Percentiles rank a stretch among this genome's conserved stretches.
Evolutionary conservation across 23 tunicate species (phyloP).

Genomic region (Halocynthia roretzi): DNA sequence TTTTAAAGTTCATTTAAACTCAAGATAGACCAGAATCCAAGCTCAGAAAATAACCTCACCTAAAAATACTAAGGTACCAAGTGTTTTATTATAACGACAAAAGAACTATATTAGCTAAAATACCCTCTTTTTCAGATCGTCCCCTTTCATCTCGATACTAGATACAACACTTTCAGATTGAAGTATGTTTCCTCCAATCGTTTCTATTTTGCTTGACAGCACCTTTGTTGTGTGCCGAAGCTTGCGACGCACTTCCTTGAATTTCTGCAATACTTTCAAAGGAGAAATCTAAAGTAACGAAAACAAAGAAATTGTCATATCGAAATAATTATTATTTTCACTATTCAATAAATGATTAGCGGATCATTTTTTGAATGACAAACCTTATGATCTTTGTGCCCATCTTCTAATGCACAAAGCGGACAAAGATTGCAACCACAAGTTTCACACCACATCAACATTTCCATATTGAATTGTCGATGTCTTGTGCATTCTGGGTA

Average conservation of each 20-base stretch:
- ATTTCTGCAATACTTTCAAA: constrained; percentile 37
- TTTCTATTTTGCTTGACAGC: constrained; percentile 49
- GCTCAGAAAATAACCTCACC: not conserved
- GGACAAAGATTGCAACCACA: constrained; percentile 60
- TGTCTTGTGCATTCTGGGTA: constrained; percentile 53
- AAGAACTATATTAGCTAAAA: not conserved
- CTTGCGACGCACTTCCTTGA: constrained; percentile 37
- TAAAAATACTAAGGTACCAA: not conserved
- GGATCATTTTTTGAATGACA: not conserved
- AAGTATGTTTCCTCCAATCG: constrained; percentile 54
- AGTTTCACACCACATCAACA: constrained; percentile 60
- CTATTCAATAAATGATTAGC: too few species aligned
- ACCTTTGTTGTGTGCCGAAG: constrained; percentile 39
- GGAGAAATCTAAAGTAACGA: constrained; percentile 20
- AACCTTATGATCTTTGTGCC: constrained; percentile 62
- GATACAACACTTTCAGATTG: constrained; percentile 36
- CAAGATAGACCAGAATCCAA: not conserved
- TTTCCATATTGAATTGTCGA: constrained; percentile 60
- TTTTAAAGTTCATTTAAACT: too few species aligned
- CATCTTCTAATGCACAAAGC: constrained; percentile 59
- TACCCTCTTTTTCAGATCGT: constrained; percentile 42
- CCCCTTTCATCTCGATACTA: constrained; percentile 39
- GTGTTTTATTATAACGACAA: not conserved
- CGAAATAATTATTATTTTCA: not conserved
- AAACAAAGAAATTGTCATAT: not conserved